phyloP scores from a whole-genome alignment of 2,888 invertebrate species.

The Lithophane ornitopus region DNA sequence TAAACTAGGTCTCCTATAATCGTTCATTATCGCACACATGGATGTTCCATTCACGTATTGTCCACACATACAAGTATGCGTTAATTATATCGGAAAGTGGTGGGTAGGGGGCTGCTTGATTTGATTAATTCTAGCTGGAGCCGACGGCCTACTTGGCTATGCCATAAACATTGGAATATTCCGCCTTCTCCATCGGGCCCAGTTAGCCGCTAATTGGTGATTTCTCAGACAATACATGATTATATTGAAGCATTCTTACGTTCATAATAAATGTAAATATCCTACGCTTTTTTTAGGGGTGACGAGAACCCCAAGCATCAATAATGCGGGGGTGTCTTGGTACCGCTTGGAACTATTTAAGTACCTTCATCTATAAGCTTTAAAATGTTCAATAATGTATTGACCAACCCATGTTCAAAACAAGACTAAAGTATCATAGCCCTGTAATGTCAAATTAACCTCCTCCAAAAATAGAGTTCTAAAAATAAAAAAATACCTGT shows the following conservation, averaged over 20 bases:
- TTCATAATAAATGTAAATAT: conserved; percentile 65
- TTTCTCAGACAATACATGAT: conserved; percentile 71
- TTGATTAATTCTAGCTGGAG: conserved; percentile 90
- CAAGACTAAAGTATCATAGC: neutral
- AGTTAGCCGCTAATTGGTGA: conserved; percentile 79
- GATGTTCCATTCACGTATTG: conserved; percentile 84
- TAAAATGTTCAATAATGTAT: neutral
- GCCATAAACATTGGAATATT: conserved; percentile 87
- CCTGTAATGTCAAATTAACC: neutral
- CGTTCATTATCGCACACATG: conserved; percentile 90
- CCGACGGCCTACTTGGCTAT: conserved; percentile 86
- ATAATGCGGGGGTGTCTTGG: conserved; percentile 57
- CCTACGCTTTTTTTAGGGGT: conserved; percentile 56
- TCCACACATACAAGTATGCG: conserved; percentile 87
- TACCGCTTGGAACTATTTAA: conserved; percentile 61
- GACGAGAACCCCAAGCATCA: conserved; percentile 42
- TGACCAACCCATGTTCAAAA: neutral
- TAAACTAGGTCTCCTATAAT: conserved; percentile 88
- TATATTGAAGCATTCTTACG: conserved; percentile 61
- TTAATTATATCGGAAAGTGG: conserved; percentile 91
- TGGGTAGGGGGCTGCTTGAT: conserved; percentile 90
- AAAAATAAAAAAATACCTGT: neutral
- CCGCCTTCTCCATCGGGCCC: conserved; percentile 78
- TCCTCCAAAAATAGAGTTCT: neutral
- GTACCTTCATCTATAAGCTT: conserved; percentile 24